Evolutionary conservation across 2,888 invertebrate species (phyloP), one percentile per base, ranked within the genome.

Genomic region (Fragum whitleyi): DNA sequence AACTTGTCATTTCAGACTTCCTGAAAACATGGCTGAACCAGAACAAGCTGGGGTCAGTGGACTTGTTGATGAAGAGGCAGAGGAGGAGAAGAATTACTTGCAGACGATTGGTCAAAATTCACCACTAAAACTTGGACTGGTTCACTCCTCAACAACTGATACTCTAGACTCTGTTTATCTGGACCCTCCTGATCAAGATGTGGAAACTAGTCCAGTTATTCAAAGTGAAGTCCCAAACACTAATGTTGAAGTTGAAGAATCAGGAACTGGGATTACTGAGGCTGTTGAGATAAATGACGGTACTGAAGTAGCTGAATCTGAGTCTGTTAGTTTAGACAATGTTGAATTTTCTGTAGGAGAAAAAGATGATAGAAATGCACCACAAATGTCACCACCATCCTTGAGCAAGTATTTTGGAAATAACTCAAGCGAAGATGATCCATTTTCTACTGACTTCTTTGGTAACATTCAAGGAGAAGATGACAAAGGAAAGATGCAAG

Each of bases 121-220:
- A 28, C 42, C 57, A 0, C 23, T 36, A n/a, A 51, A 57, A 0
- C 55, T 23, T 65, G 82, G 82, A 39, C 70, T 91, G 70, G 87
- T 88, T n/a, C 90, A 90, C 61, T 92, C 92, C 14, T 87, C 90
- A 14, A 92, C 92, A 0, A 90, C 91, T 51, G 92, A 91, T 68
- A 92, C 92, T 14, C 78, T 92, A 29, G 92, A 92, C 74, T 92
- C 92, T 70, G 92, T 92, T 9, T 87, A 87, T 36, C 79, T 92
- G 16, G 92, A 91, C 61, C 86, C 91, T 11, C 86, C 90, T 21
- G 88, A 88, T 21, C 83, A 79, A 11, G 47, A 47, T 14, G 47
- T 47, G 14, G 74, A 75, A 14, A 28, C 57, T 51, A 47, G 51
- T 39, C 32, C 29, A 19, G 51, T 21, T 47, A 53, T 47, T 19